These are phyloP conservation scores for Trichonephila inaurata DNA, from an alignment of 1,140 invertebrate species.

Conservation along the genomic window DNA sequence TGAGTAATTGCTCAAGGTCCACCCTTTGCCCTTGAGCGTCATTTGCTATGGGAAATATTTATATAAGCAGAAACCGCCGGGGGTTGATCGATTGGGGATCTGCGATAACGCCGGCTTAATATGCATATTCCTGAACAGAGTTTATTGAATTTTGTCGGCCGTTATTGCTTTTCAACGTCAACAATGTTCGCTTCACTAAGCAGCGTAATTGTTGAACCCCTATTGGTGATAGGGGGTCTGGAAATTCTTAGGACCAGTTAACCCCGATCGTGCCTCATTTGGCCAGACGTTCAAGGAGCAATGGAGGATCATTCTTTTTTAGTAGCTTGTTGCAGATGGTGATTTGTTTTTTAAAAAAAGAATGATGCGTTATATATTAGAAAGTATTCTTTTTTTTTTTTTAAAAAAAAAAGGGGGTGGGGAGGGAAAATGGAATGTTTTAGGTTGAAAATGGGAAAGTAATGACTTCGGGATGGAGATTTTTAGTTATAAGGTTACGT, in stretches of 20 bases:
- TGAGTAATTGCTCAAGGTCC: conserved; percentile 59
- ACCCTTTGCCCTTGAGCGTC: conserved; percentile 36
- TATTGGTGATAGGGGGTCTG: background rate
- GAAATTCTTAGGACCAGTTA: background rate
- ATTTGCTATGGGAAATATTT: conserved; percentile 67
- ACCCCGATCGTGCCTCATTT: background rate
- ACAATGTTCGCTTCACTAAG: conserved; percentile 18
- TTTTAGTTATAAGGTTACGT: no score
- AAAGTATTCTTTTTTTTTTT: no score
- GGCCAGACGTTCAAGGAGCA: no score
- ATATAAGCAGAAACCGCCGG: conserved; percentile 21
- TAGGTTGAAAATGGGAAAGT: no score
- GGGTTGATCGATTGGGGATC: conserved; percentile 3
- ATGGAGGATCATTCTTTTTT: no score
- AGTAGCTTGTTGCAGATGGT: no score
- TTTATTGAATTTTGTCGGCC: conserved; percentile 60
- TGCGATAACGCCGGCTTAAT: conserved; percentile 49
- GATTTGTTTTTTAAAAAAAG: no score
- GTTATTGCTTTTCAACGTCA: conserved; percentile 51
- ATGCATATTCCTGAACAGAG: conserved; percentile 37
- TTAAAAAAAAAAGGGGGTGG: no score
- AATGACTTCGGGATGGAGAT: no score
- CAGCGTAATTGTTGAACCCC: background rate
- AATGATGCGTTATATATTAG: no score
- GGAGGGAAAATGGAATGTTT: no score